Conservation (phyloP, 2,797 vertebrate genomes). For the Sebastes kiyomatsui region DNA sequence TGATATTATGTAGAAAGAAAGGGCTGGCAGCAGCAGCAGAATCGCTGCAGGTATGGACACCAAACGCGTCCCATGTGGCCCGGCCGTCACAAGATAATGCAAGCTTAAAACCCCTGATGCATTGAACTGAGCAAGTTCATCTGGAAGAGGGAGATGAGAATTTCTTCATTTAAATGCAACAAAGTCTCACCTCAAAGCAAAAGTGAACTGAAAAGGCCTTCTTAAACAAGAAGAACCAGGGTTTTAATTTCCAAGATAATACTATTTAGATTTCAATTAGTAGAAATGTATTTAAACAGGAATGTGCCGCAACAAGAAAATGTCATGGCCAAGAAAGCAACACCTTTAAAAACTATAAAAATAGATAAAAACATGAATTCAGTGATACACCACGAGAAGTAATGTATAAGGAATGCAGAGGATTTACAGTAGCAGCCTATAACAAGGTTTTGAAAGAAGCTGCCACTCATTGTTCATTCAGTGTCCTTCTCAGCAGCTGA, state of each 20-base stretch:
- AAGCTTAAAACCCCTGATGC: neutral
- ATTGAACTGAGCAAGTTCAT: neutral
- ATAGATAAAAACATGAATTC: neutral
- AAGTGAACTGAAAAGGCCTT: neutral
- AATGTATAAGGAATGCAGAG: neutral
- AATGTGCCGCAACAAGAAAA: too few relatives aligned
- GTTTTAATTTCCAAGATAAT: neutral
- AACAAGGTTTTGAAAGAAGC: neutral
- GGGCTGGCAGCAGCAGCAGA: too few relatives aligned
- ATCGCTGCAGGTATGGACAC: too few relatives aligned
- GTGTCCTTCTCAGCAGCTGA: neutral
- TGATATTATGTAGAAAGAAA: too few relatives aligned
- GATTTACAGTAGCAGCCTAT: neutral
- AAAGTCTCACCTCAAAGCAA: too few relatives aligned
- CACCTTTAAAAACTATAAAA: neutral
- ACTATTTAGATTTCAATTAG: neutral
- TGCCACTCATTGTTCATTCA: neutral
- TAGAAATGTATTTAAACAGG: too few relatives aligned
- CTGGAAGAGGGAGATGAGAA: neutral
- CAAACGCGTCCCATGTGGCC: too few relatives aligned
- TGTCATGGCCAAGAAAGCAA: neutral
- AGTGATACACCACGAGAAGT: neutral
- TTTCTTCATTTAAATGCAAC: neutral
- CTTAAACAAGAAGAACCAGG: neutral
- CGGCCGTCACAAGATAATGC: too few relatives aligned